Conservation (phyloP, 2,797 vertebrate genomes). For the Pangasius macronema region DNA sequence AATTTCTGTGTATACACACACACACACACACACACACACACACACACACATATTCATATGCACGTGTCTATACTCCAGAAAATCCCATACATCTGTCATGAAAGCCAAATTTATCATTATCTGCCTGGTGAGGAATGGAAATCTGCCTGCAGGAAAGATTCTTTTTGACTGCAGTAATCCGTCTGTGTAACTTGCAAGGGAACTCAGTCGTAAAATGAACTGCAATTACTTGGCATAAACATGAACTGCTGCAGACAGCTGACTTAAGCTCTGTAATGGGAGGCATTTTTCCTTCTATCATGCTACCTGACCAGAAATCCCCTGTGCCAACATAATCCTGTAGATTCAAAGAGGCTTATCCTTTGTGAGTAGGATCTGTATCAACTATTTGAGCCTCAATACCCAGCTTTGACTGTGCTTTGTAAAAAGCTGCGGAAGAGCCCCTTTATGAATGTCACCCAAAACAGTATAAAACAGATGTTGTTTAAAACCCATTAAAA, state of each 20-base stretch:
- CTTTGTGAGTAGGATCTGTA: slow-evolving; percentile 48
- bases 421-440: slow-evolving; percentile 9
- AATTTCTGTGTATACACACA: background rate
- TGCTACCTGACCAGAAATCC: slow-evolving; percentile 53
- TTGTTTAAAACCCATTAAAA: background rate
- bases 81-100: slow-evolving; percentile 29
- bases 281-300: slow-evolving; percentile 62
- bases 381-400: slow-evolving; percentile 45
- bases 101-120: slow-evolving; percentile 41
- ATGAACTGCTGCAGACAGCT: slow-evolving; percentile 72
- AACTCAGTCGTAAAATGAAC: slow-evolving; percentile 68
- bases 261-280: slow-evolving; percentile 73
- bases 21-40: background rate
- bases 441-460: background rate
- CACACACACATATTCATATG: background rate
- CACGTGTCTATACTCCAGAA: background rate
- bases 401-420: slow-evolving; percentile 26
- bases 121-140: slow-evolving; percentile 63
- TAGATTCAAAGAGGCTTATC: slow-evolving; percentile 62
- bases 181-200: slow-evolving; percentile 65
- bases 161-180: slow-evolving; percentile 65
- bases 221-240: slow-evolving; percentile 66
- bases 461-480: background rate
- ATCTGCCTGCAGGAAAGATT: slow-evolving; percentile 47
- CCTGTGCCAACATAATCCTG: slow-evolving; percentile 64